Evolutionary conservation across 2,113 vertebrate species (phyloP), one percentile per base, ranked within the genome.

Genomic region (Hoplias malabaricus): DNA sequence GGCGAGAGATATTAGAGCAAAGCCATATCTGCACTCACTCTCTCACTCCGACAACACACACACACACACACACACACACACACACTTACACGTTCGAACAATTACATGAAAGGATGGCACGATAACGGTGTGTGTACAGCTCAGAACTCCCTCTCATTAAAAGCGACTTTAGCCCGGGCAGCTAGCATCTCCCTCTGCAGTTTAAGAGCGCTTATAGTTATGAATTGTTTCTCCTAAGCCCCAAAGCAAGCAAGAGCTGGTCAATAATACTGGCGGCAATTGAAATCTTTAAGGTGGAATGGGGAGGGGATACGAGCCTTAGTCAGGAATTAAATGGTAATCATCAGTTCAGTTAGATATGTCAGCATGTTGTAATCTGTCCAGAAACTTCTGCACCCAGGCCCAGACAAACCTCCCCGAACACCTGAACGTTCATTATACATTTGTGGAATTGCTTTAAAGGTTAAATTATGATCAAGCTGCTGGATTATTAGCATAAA

Each of bases 221-320:
- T 83, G 83, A 77, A 76, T 80, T 75, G 80, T 77, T 67, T 53
- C 71, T 81, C 70, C 59, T 90, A 74, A 61, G 77, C 73, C 66
- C 82, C 54, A 91, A 88, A 89, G 88, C 87, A 91, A 92, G 92
- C 92, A 90, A 81, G 80, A 82, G 83, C 86, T 87, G 87, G 90
- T 87, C 87, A 90, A 86, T 90, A 90, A 91, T 89, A 88, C 88
- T 75, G 46, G 84, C 86, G 87, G 81, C 85, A 85, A 90, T 90
- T 90, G 86, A 90, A 83, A 84, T 79, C 79, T 80, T 79, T 82
- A 14, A 31, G 4, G 25, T 38, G 46, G 6, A 27, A 46, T 16
- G 5, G n/a, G 62, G 43, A 14, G 43, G 25, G 71, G 77, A 61
- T 33, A 13, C 40, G 50, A 82, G 70, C 40, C 43, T 69, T 54